A percentile compares a stretch with the other conserved stretches of the same genome.
These are phyloP conservation scores for Lasioglossum lativentre DNA, from an alignment of 2,888 invertebrate genomes.

Conservation along the genomic window DNA sequence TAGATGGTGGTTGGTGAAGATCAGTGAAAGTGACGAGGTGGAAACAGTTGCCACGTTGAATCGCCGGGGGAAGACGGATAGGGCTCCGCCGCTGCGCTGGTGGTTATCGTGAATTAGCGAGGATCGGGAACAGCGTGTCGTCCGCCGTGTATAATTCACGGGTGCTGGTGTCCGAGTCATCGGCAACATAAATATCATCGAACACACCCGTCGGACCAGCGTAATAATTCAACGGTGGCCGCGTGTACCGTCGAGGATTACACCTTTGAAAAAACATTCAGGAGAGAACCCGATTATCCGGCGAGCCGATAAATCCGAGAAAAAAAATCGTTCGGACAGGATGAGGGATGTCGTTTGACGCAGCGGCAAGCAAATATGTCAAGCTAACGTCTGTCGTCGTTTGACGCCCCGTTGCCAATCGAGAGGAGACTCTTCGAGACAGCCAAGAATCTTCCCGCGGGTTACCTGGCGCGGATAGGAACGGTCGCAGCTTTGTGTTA, in stretches of 20 bases:
- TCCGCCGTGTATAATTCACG: neutral
- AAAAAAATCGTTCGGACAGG: neutral
- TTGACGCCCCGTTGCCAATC: slow-evolving; percentile 23
- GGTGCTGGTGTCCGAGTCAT: neutral
- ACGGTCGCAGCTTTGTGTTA: neutral
- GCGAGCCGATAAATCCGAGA: neutral
- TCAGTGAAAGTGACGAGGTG: slow-evolving; percentile 60
- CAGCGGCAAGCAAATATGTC: slow-evolving; percentile 25
- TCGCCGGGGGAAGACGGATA: slow-evolving; percentile 24
- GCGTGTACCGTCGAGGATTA: neutral
- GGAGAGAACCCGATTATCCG: neutral
- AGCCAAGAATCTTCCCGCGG: slow-evolving; percentile 38
- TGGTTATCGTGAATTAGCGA: slow-evolving; percentile 19
- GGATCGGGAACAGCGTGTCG: slow-evolving; percentile 3
- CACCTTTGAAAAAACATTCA: neutral
- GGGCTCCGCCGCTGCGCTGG: neutral
- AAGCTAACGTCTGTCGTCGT: slow-evolving; percentile 26
- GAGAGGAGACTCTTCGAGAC: neutral
- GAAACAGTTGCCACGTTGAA: slow-evolving; percentile 31
- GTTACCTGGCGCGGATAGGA: neutral
- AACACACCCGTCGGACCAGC: neutral
- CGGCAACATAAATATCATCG: slow-evolving; percentile 11
- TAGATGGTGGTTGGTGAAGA: slow-evolving; percentile 62
- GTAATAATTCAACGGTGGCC: neutral
- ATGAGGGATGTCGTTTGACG: slow-evolving; percentile 26